Percentiles rank a stretch among this genome's conserved stretches.
Evolutionary conservation across 1,140 invertebrate genomes (phyloP).

Genomic region (Adoxophyes honmai): DNA sequence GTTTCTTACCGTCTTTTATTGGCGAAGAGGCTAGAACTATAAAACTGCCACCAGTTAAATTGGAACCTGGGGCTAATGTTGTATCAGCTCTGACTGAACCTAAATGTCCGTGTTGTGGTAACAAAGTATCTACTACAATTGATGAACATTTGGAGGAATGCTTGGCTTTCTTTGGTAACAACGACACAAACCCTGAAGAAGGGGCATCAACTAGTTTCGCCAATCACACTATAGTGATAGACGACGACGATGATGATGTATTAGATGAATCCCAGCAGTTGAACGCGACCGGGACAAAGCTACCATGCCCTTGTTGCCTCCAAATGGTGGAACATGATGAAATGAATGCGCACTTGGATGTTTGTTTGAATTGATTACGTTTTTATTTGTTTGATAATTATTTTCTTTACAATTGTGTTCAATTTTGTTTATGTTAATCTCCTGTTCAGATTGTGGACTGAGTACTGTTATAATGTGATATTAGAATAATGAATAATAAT

Average conservation of each 20-base stretch:
- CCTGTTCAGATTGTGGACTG: background rate
- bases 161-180: conserved; percentile 59
- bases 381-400: conserved; percentile 10
- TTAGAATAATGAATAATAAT: conserved; percentile 26
- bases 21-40: conserved; percentile 22
- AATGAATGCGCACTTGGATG: conserved; percentile 69
- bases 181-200: conserved; percentile 41
- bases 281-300: conserved; percentile 67
- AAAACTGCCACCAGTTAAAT: conserved; percentile 21
- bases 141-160: conserved; percentile 82
- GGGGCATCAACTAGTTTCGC: conserved; percentile 38
- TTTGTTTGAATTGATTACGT: conserved; percentile 46
- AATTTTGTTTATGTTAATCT: conserved; percentile 12
- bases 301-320: conserved; percentile 66
- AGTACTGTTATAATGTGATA: conserved; percentile 26
- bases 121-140: conserved; percentile 70
- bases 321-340: conserved; percentile 59
- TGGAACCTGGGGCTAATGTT: conserved; percentile 31
- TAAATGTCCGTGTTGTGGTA: conserved; percentile 81
- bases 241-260: conserved; percentile 49
- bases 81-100: conserved; percentile 21
- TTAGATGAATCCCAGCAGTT: conserved; percentile 52
- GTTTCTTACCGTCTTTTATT: conserved; percentile 6
- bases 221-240: conserved; percentile 44
- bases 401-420: conserved; percentile 17